phyloP scores from a whole-genome alignment of 2,797 vertebrate genomes.

The Myotis planiceps region DNA sequence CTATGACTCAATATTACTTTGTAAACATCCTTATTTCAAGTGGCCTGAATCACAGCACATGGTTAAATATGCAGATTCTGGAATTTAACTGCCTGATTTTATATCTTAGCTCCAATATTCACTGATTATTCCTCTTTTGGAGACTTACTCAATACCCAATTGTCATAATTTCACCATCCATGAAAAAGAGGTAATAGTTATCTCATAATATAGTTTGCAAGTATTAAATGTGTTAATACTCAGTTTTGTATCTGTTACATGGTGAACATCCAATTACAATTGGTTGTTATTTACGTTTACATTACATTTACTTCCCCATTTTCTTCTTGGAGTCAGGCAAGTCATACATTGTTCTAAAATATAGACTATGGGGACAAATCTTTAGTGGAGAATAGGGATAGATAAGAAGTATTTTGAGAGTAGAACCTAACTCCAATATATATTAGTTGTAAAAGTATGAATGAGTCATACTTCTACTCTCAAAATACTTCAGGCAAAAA shows the following conservation, averaged over 20 bases:
- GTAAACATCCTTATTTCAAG: constrained; percentile 64
- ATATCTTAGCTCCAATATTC: not conserved
- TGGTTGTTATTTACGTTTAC: not conserved
- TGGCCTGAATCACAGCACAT: constrained; percentile 3
- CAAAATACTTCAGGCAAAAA: not conserved
- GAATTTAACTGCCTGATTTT: constrained; percentile 2
- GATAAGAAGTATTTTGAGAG: not conserved
- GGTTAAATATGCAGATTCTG: not conserved
- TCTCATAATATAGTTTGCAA: not conserved
- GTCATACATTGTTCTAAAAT: not conserved
- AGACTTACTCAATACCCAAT: not conserved
- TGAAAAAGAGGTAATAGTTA: not conserved
- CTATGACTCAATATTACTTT: constrained; percentile 48
- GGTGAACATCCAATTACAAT: not conserved
- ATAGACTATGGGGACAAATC: not conserved
- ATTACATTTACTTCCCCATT: not conserved
- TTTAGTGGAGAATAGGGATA: not conserved
- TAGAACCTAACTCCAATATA: too few relatives aligned
- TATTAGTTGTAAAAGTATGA: too few relatives aligned
- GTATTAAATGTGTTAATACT: not conserved
- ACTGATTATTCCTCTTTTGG: not conserved
- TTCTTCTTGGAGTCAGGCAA: not conserved
- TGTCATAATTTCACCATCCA: not conserved
- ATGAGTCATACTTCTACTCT: not conserved
- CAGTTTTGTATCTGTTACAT: not conserved